A percentile compares a stretch with the other conserved stretches of the same genome.
Evolutionary conservation across 2,888 invertebrate genomes (phyloP).

Genomic region (Aromia moschata): DNA sequence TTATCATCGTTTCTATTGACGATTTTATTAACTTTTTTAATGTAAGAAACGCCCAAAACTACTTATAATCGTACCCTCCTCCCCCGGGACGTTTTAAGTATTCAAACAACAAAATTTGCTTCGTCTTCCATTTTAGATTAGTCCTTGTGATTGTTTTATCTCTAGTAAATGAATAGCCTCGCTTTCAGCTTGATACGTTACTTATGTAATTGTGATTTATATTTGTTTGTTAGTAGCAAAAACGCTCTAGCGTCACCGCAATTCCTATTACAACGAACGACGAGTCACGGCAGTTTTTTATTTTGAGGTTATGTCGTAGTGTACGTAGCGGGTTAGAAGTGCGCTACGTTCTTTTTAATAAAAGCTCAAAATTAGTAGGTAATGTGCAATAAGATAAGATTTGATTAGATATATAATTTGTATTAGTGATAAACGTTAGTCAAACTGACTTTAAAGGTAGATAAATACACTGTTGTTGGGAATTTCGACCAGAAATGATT

Average conservation of each 20-base stretch:
- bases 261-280: slow-evolving; percentile 25
- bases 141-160: slow-evolving; percentile 14
- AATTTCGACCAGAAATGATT: slow-evolving; percentile 9
- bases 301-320: slow-evolving; percentile 17
- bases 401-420: slow-evolving; percentile 40
- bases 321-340: slow-evolving; percentile 12
- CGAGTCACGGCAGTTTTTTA: slow-evolving; percentile 19
- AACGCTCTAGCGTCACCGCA: not conserved
- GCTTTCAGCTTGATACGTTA: slow-evolving; percentile 13
- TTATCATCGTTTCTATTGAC: slow-evolving; percentile 11
- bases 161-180: slow-evolving; percentile 18
- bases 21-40: slow-evolving; percentile 29
- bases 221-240: slow-evolving; percentile 16
- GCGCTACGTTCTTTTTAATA: slow-evolving; percentile 20
- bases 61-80: slow-evolving; percentile 12
- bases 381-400: slow-evolving; percentile 50
- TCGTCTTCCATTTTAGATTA: slow-evolving; percentile 47
- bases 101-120: slow-evolving; percentile 47
- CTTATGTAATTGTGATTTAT: slow-evolving; percentile 24
- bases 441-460: slow-evolving; percentile 46
- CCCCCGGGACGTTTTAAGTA: slow-evolving; percentile 24
- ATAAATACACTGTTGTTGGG: slow-evolving; percentile 30
- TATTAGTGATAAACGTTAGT: slow-evolving; percentile 47
- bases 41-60: slow-evolving; percentile 5
- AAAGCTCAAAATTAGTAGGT: slow-evolving; percentile 46